phyloP scores from a whole-genome alignment of 64 coral and sea anemone genomes.

The Cladopsammia gracilis region DNA sequence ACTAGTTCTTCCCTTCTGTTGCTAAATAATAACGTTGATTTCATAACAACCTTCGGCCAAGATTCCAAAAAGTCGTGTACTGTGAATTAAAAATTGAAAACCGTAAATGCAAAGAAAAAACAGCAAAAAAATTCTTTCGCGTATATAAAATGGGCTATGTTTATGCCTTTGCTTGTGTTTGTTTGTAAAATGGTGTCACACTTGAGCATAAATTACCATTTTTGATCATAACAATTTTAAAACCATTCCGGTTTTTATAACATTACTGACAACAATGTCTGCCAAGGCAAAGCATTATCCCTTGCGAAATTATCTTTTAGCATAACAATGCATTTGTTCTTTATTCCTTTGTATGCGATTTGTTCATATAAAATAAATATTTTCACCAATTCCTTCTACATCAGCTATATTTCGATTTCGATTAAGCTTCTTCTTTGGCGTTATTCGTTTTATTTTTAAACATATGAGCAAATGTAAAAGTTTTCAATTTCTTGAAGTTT shows the following conservation, averaged over 20 bases:
- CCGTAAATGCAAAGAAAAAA: background rate
- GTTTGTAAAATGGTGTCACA: background rate
- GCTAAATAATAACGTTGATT: background rate
- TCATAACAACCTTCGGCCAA: background rate
- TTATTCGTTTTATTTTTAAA: too few species aligned
- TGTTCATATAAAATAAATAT: too few species aligned
- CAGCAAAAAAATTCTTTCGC: background rate
- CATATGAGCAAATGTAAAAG: too few species aligned
- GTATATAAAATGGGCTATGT: background rate
- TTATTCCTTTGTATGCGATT: too few species aligned
- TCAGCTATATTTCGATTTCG: too few species aligned
- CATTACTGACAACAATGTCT: background rate
- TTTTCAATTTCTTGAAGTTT: too few species aligned
- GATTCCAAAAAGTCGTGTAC: background rate
- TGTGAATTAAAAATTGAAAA: background rate
- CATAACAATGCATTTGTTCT: background rate
- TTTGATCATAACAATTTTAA: conserved; percentile 12
- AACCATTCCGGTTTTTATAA: background rate
- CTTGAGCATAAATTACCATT: conserved; percentile 30
- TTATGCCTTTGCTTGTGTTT: background rate
- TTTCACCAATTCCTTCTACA: too few species aligned
- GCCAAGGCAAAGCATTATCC: background rate
- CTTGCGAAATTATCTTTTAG: background rate
- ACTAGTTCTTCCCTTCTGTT: background rate
- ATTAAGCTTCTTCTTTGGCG: too few species aligned